phyloP scores from a whole-genome alignment of 2,113 vertebrate species.

The Neoarius graeffei region DNA sequence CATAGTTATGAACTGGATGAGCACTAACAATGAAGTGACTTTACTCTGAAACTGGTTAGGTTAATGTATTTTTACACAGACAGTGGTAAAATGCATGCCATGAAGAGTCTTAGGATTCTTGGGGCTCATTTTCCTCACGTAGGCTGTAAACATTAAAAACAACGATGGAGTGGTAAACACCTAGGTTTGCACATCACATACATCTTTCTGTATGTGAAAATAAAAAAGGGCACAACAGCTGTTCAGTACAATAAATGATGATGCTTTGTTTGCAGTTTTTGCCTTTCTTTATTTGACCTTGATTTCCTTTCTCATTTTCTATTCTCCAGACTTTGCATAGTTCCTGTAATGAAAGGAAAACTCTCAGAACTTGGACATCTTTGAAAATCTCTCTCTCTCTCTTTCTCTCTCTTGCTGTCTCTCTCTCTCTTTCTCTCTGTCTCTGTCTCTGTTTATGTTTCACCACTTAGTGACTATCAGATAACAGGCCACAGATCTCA shows the following conservation, averaged over 20 bases:
- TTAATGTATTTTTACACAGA: background rate
- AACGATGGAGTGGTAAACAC: background rate
- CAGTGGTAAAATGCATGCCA: background rate
- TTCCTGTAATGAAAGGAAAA: slow-evolving; percentile 6
- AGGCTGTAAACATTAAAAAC: slow-evolving; percentile 10
- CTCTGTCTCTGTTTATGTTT: slow-evolving; percentile 67
- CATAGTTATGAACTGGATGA: slow-evolving; percentile 7
- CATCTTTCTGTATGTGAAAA: slow-evolving; percentile 2
- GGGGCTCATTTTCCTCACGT: background rate
- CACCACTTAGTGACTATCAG: slow-evolving; percentile 64
- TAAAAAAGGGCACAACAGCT: slow-evolving; percentile 24
- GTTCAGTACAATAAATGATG: slow-evolving; percentile 12
- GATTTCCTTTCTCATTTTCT: background rate
- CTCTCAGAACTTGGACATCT: background rate
- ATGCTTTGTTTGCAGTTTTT: slow-evolving; percentile 41
- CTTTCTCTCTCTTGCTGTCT: background rate
- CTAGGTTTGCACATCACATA: slow-evolving; percentile 8
- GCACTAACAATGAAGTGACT: slow-evolving; percentile 23
- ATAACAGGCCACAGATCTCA: slow-evolving; percentile 58
- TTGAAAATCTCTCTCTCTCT: slow-evolving; percentile 9
- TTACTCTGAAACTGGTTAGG: slow-evolving; percentile 25
- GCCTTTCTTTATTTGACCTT: slow-evolving; percentile 7
- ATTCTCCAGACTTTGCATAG: slow-evolving; percentile 48
- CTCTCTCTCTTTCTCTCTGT: slow-evolving; percentile 23
- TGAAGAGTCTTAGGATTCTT: background rate